Conservation (phyloP, 2,888 invertebrate genomes). For the Eueremaeus valkanovi region DNA sequence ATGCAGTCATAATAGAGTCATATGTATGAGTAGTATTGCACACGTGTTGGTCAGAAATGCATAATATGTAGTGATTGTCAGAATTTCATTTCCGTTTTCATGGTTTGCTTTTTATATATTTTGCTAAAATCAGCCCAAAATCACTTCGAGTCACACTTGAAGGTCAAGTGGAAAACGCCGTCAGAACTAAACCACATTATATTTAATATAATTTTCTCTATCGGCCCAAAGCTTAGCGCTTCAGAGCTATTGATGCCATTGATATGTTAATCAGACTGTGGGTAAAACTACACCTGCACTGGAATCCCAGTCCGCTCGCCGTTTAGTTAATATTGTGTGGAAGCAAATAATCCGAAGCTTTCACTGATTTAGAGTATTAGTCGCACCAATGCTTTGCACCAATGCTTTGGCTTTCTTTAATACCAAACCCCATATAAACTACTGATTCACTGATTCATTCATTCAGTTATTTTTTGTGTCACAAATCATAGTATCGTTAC, state of each 20-base stretch:
- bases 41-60: slow-evolving; percentile 3
- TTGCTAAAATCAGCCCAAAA: not conserved
- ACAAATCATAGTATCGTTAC: slow-evolving; percentile 8
- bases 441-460: too few species aligned
- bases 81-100: slow-evolving; percentile 20
- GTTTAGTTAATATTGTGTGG: slow-evolving; percentile 14
- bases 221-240: not conserved
- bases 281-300: slow-evolving; percentile 26
- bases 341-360: not conserved
- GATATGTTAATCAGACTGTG: slow-evolving; percentile 17
- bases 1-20: slow-evolving; percentile 16
- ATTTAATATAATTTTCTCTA: not conserved
- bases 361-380: slow-evolving; percentile 10
- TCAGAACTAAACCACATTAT: slow-evolving; percentile 11
- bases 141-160: slow-evolving; percentile 3
- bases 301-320: slow-evolving; percentile 6
- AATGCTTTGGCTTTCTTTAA: slow-evolving; percentile 7
- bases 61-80: slow-evolving; percentile 1
- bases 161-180: slow-evolving; percentile 26
- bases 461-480: not conserved
- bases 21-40: not conserved
- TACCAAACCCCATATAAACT: not conserved
- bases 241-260: too few species aligned
- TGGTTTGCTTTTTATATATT: slow-evolving; percentile 1
- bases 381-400: not conserved